phyloP scores from a whole-genome alignment of 2,113 vertebrate species.

The Zapus hudsonius region DNA sequence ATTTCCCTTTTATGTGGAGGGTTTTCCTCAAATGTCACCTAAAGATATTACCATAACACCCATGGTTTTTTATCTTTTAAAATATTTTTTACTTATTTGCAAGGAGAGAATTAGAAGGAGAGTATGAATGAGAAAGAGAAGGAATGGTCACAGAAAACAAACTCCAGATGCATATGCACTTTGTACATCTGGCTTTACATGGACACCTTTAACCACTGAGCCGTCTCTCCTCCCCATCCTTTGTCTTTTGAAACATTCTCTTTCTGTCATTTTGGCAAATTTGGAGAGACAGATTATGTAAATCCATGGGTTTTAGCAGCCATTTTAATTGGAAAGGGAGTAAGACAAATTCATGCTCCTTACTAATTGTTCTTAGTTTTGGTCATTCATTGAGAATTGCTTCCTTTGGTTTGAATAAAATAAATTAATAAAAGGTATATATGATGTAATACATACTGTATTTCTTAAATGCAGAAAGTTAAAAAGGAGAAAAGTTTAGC shows the following conservation, averaged over 20 bases:
- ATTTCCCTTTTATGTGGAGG: background rate
- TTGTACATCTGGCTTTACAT: no score
- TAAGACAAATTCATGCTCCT: background rate
- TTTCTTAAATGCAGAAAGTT: conserved; percentile 5
- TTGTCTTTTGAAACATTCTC: no score
- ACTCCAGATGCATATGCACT: no score
- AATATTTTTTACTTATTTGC: no score
- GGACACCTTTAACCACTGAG: no score
- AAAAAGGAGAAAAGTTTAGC: background rate
- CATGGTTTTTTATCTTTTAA: background rate
- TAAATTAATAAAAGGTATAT: conserved; percentile 42
- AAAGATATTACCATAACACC: background rate
- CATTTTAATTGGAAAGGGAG: conserved; percentile 18
- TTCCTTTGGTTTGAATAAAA: conserved; percentile 35
- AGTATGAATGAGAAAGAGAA: no score
- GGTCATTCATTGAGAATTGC: conserved; percentile 34
- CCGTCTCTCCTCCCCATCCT: no score
- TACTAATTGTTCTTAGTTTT: background rate
- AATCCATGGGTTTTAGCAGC: background rate
- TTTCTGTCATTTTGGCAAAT: conserved; percentile 15
- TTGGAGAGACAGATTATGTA: conserved; percentile 15
- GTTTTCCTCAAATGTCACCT: background rate
- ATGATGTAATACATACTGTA: background rate
- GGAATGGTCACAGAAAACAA: no score
- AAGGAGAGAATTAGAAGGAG: no score